phyloP scores from a whole-genome alignment of 2,113 vertebrate genomes.

The Callorhinus ursinus region DNA sequence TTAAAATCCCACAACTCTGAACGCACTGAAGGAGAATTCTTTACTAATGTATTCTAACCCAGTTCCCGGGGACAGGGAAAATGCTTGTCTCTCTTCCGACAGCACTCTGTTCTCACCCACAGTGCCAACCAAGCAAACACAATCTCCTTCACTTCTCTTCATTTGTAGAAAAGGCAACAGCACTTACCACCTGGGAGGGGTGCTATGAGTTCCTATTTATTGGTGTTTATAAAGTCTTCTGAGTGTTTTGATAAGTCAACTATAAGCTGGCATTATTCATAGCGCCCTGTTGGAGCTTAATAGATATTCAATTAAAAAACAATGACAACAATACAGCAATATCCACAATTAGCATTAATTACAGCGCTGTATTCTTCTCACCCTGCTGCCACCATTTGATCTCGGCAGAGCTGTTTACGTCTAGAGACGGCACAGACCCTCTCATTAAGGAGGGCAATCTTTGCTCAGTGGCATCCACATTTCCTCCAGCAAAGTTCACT shows the following conservation, averaged over 20 bases:
- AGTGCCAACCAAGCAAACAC: constrained; percentile 13
- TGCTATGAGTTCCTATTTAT: constrained; percentile 57
- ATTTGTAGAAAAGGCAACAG: constrained; percentile 43
- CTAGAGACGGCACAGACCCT: background rate
- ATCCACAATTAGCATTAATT: constrained; percentile 74
- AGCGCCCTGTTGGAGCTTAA: constrained; percentile 67
- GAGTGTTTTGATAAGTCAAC: constrained; percentile 66
- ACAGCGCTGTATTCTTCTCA: constrained; percentile 44
- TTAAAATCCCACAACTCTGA: constrained; percentile 64
- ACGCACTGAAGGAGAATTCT: constrained; percentile 40
- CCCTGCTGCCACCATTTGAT: constrained; percentile 9
- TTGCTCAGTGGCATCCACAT: background rate
- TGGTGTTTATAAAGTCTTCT: constrained; percentile 54
- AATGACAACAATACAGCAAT: constrained; percentile 62
- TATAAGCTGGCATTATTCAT: constrained; percentile 56
- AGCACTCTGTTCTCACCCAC: constrained; percentile 48
- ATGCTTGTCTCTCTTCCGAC: background rate
- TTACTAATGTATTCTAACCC: constrained; percentile 57
- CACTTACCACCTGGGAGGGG: constrained; percentile 28
- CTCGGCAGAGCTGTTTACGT: constrained; percentile 7
- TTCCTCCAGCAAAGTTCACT: background rate
- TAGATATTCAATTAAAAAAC: constrained; percentile 73
- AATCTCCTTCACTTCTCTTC: constrained; percentile 45
- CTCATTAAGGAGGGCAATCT: background rate
- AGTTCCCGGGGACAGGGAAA: constrained; percentile 38